These are phyloP conservation scores for Rhinatrema bivittatum DNA, from an alignment of 2,797 vertebrate species.

Conservation along the genomic window DNA sequence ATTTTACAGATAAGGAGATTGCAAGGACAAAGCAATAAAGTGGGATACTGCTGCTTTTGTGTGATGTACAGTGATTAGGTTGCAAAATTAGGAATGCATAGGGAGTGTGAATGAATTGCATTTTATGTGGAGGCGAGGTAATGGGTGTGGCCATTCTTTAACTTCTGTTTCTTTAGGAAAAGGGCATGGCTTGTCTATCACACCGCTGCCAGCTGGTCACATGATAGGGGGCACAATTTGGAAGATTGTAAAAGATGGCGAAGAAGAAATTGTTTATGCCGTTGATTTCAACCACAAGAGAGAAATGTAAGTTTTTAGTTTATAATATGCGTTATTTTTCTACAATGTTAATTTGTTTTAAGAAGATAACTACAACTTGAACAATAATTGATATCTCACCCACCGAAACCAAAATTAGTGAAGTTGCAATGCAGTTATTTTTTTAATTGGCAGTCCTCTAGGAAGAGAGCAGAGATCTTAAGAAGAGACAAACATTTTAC, in stretches of 20 bases:
- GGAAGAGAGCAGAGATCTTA: too few relatives aligned
- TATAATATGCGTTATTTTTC: neutral
- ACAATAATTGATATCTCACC: neutral
- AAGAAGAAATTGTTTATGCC: conserved; percentile 95
- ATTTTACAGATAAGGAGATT: too few relatives aligned
- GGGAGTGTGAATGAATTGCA: too few relatives aligned
- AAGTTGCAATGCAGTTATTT: too few relatives aligned
- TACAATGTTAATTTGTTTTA: neutral
- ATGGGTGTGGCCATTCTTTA: neutral
- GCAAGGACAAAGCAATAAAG: too few relatives aligned
- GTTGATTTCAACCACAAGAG: conserved; percentile 99
- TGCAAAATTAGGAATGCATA: neutral
- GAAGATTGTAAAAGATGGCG: conserved; percentile 98
- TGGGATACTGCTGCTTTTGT: too few relatives aligned
- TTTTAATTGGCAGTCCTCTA: too few relatives aligned
- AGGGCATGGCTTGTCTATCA: conserved; percentile 95
- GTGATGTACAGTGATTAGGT: too few relatives aligned
- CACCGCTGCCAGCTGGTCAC: conserved; percentile 91
- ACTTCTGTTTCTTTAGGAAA: conserved; percentile 68
- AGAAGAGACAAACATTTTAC: too few relatives aligned
- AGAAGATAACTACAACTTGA: neutral
- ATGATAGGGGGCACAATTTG: conserved; percentile 98
- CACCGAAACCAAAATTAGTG: too few relatives aligned
- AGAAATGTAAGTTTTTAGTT: conserved; percentile 77
- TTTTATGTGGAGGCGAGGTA: too few relatives aligned